Base-by-base conservation (phyloP, 2,113 vertebrate genomes). In the Tetrax tetrax region DNA sequence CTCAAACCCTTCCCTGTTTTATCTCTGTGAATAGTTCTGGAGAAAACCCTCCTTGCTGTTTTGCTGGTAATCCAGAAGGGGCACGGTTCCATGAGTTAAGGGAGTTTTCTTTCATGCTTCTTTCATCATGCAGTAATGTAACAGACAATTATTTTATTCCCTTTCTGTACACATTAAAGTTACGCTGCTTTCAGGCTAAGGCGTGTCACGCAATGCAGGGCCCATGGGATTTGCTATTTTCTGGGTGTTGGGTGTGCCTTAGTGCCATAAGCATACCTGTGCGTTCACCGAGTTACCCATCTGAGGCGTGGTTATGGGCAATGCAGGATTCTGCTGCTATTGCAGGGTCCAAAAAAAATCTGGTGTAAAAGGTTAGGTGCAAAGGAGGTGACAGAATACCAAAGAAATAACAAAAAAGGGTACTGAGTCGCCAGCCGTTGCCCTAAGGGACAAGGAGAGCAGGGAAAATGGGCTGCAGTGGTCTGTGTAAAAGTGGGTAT, bases 1-100 rank as follows among this genome's bases (percentile, higher is more conserved):
- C 92, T 95, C 76, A 89, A 70, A 20, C 51, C 70, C 41, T 81
- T 83, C 77, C 37, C 37, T 75, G 20, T 48, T 91, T 74, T 87
- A 76, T 64, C 61, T 56, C 68, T 60, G 57, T 83, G 74, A 83
- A 53, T 37, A 92, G 72, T 35, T 91, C 72, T 77, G 48, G 48
- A 48, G 61, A 92, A 75, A 24, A 4, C 11, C 65, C 33, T 94
- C 66, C 82, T 95, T 96, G 68, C 78, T 97, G 71, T 86, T 86
- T 88, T 74, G 38, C 74, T 79, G 17, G 20, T 63, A 45, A 57
- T 61, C 35, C 53, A 70, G 63, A 69, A 68, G 68, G n/a, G 35
- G 27, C 48, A 41, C 71, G 33, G 45, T 69, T 85, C 7, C 0
- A 1, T 51, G 31, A 78, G 38, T 51, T 64, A n/a, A 24, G 47